Base-by-base conservation (phyloP, 2,797 vertebrate genomes). In the Bradypodion ventrale region DNA sequence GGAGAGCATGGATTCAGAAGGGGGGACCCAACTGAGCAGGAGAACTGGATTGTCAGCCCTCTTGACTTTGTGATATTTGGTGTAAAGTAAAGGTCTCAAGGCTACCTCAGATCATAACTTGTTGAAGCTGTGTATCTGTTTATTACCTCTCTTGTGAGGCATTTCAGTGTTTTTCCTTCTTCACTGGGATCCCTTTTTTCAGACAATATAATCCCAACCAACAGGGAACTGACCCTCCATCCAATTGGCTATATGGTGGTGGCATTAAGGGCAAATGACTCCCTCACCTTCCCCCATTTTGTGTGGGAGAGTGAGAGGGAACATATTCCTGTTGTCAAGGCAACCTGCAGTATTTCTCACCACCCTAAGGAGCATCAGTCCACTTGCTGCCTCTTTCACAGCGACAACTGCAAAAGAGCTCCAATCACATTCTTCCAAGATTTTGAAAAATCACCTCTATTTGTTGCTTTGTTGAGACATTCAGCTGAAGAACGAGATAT, bases 391-490 rank as follows among this genome's bases (percentile, higher is more conserved):
- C 52, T 56, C 52, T 56, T 21, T 21, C 19, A 1, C 52, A 56
- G 98, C 99, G 85, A 99, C 96, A 81, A 99, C 97, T 1, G 98
- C 97, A 0, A 99, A 99, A 88, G 97, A 98, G 92, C 98, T 96
- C 97, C 98, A 98, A 95, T 97, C 97, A 77, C 99, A 99, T 92
- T 99, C 98, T 94, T 99, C 98, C 97, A 99, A 94, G 90, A 99
- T 97, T 94, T 99, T 99, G 95, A 99, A n/a, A 99, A 94, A 99
- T 98, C 88, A 98, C 98, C 85, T 97, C 97, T 92, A 99, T 97
- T 96, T 99, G 98, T 94, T 99, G 98, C 94, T 98, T 98, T 0
- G 99, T 96, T 85, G 98, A 99, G 82, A 98, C 97, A 37, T 98
- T 49, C 49, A 56, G 73, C 49, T 23, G 52, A 8, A 8, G 46